Percentiles rank a stretch among this genome's conserved stretches.
These are phyloP conservation scores for Galeruca laticollis DNA, from an alignment of 2,888 invertebrate genomes.

Conservation along the genomic window DNA sequence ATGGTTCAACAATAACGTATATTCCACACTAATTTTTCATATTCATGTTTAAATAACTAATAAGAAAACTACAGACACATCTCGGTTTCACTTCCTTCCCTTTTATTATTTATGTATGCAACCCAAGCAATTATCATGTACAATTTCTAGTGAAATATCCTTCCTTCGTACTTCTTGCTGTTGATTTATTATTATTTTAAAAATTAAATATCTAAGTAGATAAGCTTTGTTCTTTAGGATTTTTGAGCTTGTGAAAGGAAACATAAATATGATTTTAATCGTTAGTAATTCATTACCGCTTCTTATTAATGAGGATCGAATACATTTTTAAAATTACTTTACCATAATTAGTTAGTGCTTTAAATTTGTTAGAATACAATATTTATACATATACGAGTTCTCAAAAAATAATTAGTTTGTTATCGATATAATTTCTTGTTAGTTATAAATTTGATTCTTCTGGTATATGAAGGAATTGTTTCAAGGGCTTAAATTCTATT, in stretches of 20 bases:
- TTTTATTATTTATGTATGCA: constrained; percentile 3
- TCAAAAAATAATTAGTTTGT: no score
- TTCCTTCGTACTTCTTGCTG: neutral
- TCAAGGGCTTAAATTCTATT: no score
- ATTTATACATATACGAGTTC: no score
- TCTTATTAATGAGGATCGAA: no score
- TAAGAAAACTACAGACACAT: neutral
- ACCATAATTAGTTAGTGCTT: neutral
- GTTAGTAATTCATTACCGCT: neutral
- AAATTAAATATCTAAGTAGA: neutral
- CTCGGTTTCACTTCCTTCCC: neutral
- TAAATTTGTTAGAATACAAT: no score
- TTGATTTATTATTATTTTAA: neutral
- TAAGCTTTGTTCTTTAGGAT: neutral
- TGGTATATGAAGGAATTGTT: no score
- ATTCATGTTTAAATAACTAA: neutral
- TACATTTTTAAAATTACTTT: neutral
- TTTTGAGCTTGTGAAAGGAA: neutral
- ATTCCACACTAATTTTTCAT: no score
- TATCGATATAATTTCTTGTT: no score
- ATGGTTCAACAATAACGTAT: no score
- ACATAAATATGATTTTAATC: neutral
- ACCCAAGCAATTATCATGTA: neutral
- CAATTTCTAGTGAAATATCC: neutral
- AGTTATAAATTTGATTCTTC: no score